Percentiles rank a stretch among this genome's conserved stretches.
phyloP scores from a whole-genome alignment of 2,113 vertebrate species.

The Noctilio leporinus region DNA sequence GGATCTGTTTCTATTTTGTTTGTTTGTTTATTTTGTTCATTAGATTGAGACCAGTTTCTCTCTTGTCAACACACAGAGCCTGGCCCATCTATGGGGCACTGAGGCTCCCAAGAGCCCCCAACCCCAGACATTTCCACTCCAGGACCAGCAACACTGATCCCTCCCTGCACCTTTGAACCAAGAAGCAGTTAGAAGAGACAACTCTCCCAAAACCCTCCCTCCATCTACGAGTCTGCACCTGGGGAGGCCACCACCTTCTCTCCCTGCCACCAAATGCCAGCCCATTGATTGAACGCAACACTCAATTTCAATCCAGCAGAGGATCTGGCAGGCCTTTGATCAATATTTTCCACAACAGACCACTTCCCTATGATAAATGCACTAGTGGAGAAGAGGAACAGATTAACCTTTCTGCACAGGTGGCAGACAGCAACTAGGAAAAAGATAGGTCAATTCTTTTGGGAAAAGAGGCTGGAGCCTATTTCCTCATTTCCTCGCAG shows the following conservation, averaged over 20 bases:
- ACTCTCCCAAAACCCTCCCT: fast-evolving
- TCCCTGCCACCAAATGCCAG: background rate
- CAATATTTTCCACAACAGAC: conserved; percentile 81
- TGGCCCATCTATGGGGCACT: fast-evolving
- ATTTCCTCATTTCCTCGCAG: background rate
- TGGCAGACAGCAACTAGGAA: conserved; percentile 76
- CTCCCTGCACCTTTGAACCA: background rate
- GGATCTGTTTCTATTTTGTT: too few relatives aligned
- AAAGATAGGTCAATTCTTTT: conserved; percentile 79
- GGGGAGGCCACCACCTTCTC: background rate
- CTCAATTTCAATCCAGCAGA: conserved; percentile 74
- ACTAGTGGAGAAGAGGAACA: conserved; percentile 75
- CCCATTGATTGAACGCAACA: conserved; percentile 61
- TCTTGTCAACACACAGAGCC: background rate
- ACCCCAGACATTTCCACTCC: background rate
- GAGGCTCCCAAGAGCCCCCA: background rate
- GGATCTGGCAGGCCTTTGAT: conserved; percentile 77
- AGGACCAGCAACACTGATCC: too few relatives aligned
- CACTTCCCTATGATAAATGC: conserved; percentile 83
- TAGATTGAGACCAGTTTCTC: background rate
- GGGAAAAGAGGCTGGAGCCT: conserved; percentile 11
- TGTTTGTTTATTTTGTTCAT: too few relatives aligned
- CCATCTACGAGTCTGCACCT: background rate
- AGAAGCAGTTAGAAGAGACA: background rate
- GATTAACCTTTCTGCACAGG: conserved; percentile 79